Evolutionary conservation across 2,797 vertebrate species (phyloP), one percentile per base, ranked within the genome.

Genomic region (Iguana delicatissima): DNA sequence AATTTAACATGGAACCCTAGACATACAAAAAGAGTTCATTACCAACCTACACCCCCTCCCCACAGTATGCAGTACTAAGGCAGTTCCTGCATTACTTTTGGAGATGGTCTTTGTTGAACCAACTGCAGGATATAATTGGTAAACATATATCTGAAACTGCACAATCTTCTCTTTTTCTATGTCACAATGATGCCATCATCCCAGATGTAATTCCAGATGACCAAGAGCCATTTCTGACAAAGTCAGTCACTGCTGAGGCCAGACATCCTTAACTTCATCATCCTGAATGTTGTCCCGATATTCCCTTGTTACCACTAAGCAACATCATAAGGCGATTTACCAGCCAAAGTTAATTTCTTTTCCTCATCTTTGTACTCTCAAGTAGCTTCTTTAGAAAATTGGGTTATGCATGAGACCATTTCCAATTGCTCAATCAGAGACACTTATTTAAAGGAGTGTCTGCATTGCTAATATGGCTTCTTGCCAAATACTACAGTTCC

Each of bases 381-480:
- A 92, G 46, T 42, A 79, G 50, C 38, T 91, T 57, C 50, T 2
- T 1, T 8, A 42, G 20, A 59, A 85, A 86, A 86, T 69, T 89
- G 85, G 74, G 80, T 80, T 89, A 89, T 84, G 74, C 88, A 85
- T 89, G 26, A 90, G 12, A 24, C 13, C 57, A 84, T 85, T 92
- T 77, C 86, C 82, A 74, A 38, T 14, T 73, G 16, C 32, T n/a
- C 50, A 72, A 50, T 87, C 74, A 55, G 14, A 89, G 87, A 88
- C 6, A 2, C 84, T 94, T 88, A 86, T 91, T 91, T 94, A 74
- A 89, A 89, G 55, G 52, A 74, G 2, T 6, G 24, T 26, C 2
- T n/a, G 35, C 69, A 59, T 52, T 76, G 24, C 10, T 89, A 73
- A 90, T 62, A 42, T 0, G 16, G 72, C 80, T 92, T 94, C 86